Base-by-base conservation (phyloP, 1,140 invertebrate species). In the Himalopsyche phryganea region DNA sequence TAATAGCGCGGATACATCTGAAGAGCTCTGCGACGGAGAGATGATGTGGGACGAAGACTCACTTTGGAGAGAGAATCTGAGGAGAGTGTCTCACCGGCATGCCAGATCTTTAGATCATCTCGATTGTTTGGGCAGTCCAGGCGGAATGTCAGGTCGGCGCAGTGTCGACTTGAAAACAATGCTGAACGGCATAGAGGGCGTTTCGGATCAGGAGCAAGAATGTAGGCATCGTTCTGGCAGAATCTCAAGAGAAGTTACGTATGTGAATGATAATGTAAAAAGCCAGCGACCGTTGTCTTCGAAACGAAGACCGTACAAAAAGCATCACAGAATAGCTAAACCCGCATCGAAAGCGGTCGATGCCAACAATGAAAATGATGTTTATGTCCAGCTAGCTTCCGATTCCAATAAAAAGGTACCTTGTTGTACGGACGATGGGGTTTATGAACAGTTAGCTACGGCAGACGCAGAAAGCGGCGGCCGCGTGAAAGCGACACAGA, bases 1-100 rank as follows among this genome's bases (percentile, higher is more conserved):
- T 3, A 11, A 33, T 9, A 9, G 23, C 23, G 4, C 23, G 9
- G 42, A 53, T 20, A 7, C 7, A 18, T 9, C 17, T 4, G 38
- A 44, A 18, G 49, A 44, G 50, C 11, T 18, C 20, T 74, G 68
- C 60, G 68, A 74, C 46, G 83, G 82, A 19, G 85, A 88, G 60
- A 84, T 87, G 71, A 80, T 89, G 18, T 92, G 89, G 89, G 89
- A 91, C 68, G 89, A 92, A 71, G 89, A 92, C 70, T 72, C 81
- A 5, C 73, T 91, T 0, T 92, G 90, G 89, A 77, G 87, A 48
- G 89, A 92, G 66, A 89, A 85, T 65, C 73, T 92, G 13, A 78
- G 89, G 32, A 80, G 86, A 57, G 88, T 89, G 1, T 90, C 88
- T 58, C 81, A 91, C 59, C 76, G 89, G 47, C 89, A 92, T 69